Percentiles rank a stretch among this genome's conserved stretches.
These are phyloP conservation scores for Polietes domitor DNA, from an alignment of 2,888 invertebrate genomes.

Conservation along the genomic window DNA sequence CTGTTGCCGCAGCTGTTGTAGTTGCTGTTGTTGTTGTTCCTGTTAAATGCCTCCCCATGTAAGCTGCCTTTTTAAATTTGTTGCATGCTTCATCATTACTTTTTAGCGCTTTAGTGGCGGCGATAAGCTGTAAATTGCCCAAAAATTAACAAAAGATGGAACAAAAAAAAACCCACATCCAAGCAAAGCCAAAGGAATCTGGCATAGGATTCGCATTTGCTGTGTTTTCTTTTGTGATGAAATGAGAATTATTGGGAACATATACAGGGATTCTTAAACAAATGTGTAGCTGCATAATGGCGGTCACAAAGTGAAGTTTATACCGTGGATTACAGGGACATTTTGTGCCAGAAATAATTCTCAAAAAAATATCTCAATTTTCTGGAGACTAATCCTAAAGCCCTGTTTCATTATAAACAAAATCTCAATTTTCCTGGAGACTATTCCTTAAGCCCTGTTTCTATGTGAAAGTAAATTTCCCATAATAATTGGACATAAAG, in stretches of 20 bases:
- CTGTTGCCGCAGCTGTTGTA: conserved; percentile 48
- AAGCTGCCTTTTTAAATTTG: conserved; percentile 69
- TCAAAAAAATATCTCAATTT: no score
- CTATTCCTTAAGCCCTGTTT: no score
- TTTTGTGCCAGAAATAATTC: no score
- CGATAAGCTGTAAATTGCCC: conserved; percentile 68
- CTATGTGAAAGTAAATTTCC: no score
- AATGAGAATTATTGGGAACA: conserved; percentile 25
- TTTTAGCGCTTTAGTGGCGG: conserved; percentile 67
- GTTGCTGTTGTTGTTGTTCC: conserved; percentile 59
- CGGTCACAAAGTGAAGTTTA: not conserved
- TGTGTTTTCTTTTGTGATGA: not conserved
- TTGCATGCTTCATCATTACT: conserved; percentile 70
- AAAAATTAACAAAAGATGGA: conserved; percentile 38
- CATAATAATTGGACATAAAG: no score
- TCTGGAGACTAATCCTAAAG: no score
- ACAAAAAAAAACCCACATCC: conserved; percentile 1
- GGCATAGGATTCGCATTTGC: no score
- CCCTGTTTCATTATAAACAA: no score
- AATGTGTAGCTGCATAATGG: not conserved
- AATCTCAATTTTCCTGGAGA: no score
- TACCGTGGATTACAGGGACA: no score
- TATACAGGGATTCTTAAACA: conserved; percentile 41
- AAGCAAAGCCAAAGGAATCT: conserved; percentile 35
- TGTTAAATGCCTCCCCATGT: conserved; percentile 68